Evolutionary conservation across 2,888 invertebrate genomes (phyloP).

Genomic region (Eurytoma californica): DNA sequence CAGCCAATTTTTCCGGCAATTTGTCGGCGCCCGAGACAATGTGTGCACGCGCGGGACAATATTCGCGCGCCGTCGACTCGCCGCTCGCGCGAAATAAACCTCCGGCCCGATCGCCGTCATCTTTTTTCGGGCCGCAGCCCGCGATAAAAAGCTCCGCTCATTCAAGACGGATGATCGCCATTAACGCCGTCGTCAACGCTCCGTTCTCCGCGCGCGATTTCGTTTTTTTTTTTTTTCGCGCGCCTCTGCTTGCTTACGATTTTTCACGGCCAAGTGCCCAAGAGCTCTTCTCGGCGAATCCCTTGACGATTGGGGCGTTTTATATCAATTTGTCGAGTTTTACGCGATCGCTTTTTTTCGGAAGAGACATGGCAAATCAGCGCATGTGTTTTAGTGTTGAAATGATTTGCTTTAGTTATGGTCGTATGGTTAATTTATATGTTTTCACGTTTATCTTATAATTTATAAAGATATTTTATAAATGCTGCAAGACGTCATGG

Average conservation of each 20-base stretch:
- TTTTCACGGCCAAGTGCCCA: constrained; percentile 37
- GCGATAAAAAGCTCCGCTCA: constrained; percentile 36
- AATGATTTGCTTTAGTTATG: not conserved
- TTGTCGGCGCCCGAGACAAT: constrained; percentile 27
- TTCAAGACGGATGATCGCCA: constrained; percentile 48
- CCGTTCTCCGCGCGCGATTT: not conserved
- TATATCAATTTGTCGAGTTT: constrained; percentile 36
- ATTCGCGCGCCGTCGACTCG: not conserved
- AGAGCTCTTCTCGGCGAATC: not conserved
- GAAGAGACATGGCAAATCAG: too few relatives aligned
- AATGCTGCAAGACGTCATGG: too few relatives aligned
- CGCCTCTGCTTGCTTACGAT: constrained; percentile 17
- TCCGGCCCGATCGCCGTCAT: not conserved
- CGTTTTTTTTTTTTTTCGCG: constrained; percentile 1
- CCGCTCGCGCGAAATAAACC: constrained; percentile 33
- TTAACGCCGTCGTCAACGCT: constrained; percentile 16
- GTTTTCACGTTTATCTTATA: not conserved
- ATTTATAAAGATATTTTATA: too few relatives aligned
- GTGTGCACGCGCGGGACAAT: not conserved
- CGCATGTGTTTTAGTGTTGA: too few relatives aligned
- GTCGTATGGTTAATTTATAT: not conserved
- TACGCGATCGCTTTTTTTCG: not conserved
- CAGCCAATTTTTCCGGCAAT: constrained; percentile 36
- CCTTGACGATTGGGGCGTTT: constrained; percentile 11
- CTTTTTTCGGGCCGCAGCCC: not conserved